Conservation (phyloP, 2,113 vertebrate genomes). For the Apus apus region DNA sequence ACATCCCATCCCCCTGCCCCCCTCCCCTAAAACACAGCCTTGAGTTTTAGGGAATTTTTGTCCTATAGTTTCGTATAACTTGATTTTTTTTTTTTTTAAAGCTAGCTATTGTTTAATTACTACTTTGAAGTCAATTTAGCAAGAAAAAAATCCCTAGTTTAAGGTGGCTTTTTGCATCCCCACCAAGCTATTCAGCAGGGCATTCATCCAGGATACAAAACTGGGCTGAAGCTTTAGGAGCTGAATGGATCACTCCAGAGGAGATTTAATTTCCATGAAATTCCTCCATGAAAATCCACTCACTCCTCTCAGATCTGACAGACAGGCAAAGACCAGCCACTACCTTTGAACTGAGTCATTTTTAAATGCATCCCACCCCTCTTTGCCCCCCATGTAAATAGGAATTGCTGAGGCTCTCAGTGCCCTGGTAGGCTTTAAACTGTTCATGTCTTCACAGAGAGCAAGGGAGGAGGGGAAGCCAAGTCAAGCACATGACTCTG, state of each 20-base stretch:
- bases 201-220: conserved; percentile 65
- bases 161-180: conserved; percentile 67
- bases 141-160: conserved; percentile 41
- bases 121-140: conserved; percentile 66
- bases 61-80: not conserved
- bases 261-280: conserved; percentile 70
- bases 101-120: conserved; percentile 59
- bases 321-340: conserved; percentile 31
- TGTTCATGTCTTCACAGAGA: not conserved
- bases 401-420: not conserved
- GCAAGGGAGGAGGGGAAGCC: not conserved
- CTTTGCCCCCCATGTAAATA: not conserved
- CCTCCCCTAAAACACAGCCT: not conserved
- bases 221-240: conserved; percentile 47
- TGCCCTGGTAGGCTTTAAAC: not conserved
- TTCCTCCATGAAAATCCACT: conserved; percentile 62
- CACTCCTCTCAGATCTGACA: conserved; percentile 40
- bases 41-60: not conserved
- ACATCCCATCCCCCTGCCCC: not conserved
- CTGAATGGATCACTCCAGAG: conserved; percentile 57
- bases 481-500: not conserved
- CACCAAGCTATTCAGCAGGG: conserved; percentile 61
- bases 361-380: conserved; percentile 12
- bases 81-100: not conserved
- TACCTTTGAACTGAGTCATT: conserved; percentile 43